These are phyloP conservation scores for Drosophila helvetica DNA, from an alignment of 2,888 invertebrate genomes.

Conservation along the genomic window DNA sequence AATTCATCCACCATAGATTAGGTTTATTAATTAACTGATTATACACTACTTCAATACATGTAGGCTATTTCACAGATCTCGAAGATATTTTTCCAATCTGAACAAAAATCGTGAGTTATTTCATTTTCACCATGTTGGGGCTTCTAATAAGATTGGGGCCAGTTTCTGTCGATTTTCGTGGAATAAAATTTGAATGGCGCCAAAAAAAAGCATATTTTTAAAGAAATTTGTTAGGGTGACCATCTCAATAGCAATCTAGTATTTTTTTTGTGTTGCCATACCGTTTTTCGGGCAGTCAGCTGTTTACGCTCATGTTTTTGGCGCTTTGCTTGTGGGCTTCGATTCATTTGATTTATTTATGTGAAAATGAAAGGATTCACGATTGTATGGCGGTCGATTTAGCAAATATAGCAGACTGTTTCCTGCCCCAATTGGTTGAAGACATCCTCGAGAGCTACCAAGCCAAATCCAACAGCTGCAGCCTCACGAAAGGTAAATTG, in stretches of 20 bases:
- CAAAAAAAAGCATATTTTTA: not conserved
- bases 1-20: not conserved
- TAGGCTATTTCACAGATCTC: constrained; percentile 32
- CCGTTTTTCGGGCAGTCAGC: not conserved
- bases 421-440: constrained; percentile 17
- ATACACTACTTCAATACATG: constrained; percentile 16
- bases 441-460: constrained; percentile 15
- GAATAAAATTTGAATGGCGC: not conserved
- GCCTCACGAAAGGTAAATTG: constrained; percentile 1
- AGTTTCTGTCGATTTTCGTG: not conserved
- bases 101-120: constrained; percentile 23
- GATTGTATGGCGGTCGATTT: constrained; percentile 18
- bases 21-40: constrained; percentile 4
- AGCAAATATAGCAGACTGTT: not conserved
- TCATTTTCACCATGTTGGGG: not conserved
- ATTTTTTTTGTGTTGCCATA: not conserved
- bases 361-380: not conserved
- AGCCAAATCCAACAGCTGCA: not conserved
- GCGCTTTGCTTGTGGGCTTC: constrained; percentile 9
- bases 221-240: not conserved
- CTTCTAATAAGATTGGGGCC: too few relatives aligned
- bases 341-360: not conserved
- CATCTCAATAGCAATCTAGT: not conserved
- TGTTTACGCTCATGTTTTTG: constrained; percentile 5
- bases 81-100: constrained; percentile 28